Conservation (phyloP, 2,113 vertebrate genomes). For the Sinocyclocheilus grahami region DNA sequence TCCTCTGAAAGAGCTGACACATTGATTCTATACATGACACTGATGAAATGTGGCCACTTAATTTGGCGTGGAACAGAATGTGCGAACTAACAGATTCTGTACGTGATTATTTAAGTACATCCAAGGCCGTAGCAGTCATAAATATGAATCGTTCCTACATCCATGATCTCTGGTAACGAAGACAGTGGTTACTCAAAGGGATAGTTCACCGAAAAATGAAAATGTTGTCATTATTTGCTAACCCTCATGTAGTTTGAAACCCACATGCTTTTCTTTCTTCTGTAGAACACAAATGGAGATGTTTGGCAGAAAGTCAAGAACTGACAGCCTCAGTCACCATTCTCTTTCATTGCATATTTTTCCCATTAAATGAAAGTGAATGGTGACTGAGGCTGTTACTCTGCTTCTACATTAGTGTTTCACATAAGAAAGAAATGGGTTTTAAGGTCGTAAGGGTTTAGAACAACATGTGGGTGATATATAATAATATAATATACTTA, state of each 20-base stretch:
- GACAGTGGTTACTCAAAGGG: neutral
- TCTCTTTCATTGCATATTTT: neutral
- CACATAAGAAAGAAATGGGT: neutral
- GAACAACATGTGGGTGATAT: neutral
- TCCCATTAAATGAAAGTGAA: slow-evolving; percentile 1
- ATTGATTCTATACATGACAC: neutral
- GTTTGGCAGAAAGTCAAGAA: neutral
- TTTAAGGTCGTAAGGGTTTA: neutral
- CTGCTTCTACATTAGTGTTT: neutral
- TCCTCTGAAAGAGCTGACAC: slow-evolving; percentile 11
- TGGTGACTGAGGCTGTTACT: slow-evolving; percentile 18
- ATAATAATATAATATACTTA: neutral
- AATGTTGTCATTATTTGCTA: neutral
- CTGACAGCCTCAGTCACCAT: neutral
- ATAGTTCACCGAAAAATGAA: neutral
- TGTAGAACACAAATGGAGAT: neutral
- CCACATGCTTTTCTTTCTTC: neutral
- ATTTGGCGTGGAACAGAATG: neutral
- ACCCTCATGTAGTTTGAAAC: neutral
- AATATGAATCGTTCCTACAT: neutral
- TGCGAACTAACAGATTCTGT: neutral
- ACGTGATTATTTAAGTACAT: neutral
- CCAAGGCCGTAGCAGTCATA: neutral
- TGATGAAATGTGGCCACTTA: slow-evolving; percentile 9
- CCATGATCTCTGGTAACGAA: neutral